phyloP scores from a whole-genome alignment of 2,797 vertebrate genomes.

The Adelosebastes latens region DNA sequence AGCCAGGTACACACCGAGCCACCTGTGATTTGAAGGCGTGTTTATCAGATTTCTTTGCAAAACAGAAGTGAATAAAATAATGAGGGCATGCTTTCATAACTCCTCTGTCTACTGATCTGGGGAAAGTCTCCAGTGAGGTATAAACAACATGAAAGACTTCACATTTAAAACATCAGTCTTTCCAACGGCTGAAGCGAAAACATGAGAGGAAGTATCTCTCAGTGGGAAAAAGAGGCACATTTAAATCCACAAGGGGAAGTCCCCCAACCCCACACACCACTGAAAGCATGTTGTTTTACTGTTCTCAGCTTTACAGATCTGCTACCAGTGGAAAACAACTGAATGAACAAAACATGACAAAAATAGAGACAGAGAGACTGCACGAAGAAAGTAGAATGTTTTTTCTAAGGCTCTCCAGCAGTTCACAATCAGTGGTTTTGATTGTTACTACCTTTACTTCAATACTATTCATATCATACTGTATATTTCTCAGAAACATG shows the following conservation, averaged over 20 bases:
- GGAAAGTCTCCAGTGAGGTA: slow-evolving; percentile 45
- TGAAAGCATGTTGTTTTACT: slow-evolving; percentile 26
- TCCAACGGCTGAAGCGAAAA: slow-evolving; percentile 46
- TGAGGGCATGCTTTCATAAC: slow-evolving; percentile 29
- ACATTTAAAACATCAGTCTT: slow-evolving; percentile 53
- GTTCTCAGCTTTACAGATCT: neutral
- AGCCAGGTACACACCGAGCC: neutral
- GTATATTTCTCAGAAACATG: slow-evolving; percentile 44
- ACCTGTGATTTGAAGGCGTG: neutral
- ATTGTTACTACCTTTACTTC: neutral
- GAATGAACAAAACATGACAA: slow-evolving; percentile 24
- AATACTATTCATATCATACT: neutral
- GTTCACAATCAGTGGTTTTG: neutral
- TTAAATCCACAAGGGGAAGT: slow-evolving; percentile 21
- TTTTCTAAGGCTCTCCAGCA: neutral
- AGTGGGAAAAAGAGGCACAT: slow-evolving; percentile 18
- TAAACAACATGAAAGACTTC: slow-evolving; percentile 45
- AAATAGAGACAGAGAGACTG: slow-evolving; percentile 1
- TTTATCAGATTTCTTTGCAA: neutral
- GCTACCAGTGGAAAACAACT: neutral
- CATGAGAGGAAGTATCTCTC: slow-evolving; percentile 32
- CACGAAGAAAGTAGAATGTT: neutral
- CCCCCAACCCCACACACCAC: slow-evolving; percentile 23
- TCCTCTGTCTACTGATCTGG: slow-evolving; percentile 27
- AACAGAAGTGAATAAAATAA: slow-evolving; percentile 1